Conservation (phyloP, 2,797 vertebrate species). For the Myotis planiceps region DNA sequence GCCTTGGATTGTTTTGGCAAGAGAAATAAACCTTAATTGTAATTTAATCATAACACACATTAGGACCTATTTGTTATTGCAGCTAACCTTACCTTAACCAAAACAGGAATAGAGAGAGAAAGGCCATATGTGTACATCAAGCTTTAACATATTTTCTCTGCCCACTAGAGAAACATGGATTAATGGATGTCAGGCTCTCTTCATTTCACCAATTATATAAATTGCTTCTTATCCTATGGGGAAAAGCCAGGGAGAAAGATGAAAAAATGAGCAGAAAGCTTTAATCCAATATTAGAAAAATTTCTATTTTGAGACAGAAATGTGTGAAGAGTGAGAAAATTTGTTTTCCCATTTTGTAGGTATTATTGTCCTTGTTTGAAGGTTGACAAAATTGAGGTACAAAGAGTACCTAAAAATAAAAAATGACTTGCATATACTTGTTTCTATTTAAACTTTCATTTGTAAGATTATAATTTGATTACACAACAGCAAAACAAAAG, state of each 20-base stretch:
- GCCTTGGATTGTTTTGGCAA: background rate
- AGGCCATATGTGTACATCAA: background rate
- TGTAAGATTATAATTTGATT: slow-evolving; percentile 64
- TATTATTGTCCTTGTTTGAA: slow-evolving; percentile 53
- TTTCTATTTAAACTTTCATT: slow-evolving; percentile 65
- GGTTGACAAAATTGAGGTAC: slow-evolving; percentile 63
- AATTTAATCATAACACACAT: background rate
- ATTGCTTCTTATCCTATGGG: background rate
- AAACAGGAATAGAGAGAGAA: background rate
- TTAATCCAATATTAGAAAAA: background rate
- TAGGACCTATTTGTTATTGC: background rate
- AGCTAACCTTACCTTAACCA: background rate
- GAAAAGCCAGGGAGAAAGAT: background rate
- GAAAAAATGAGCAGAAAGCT: background rate
- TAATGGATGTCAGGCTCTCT: background rate
- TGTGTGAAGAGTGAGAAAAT: background rate
- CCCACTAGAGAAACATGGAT: background rate
- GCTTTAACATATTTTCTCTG: background rate
- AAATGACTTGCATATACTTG: slow-evolving; percentile 49
- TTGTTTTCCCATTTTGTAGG: background rate
- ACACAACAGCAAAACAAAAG: slow-evolving; percentile 61
- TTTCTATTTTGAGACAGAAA: slow-evolving; percentile 32
- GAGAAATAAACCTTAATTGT: background rate
- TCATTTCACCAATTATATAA: background rate
- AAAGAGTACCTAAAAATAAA: slow-evolving; percentile 1